Percentiles rank a stretch among this genome's conserved stretches.
phyloP scores from a whole-genome alignment of 2,888 invertebrate species.

The Eupithecia pulchellata region DNA sequence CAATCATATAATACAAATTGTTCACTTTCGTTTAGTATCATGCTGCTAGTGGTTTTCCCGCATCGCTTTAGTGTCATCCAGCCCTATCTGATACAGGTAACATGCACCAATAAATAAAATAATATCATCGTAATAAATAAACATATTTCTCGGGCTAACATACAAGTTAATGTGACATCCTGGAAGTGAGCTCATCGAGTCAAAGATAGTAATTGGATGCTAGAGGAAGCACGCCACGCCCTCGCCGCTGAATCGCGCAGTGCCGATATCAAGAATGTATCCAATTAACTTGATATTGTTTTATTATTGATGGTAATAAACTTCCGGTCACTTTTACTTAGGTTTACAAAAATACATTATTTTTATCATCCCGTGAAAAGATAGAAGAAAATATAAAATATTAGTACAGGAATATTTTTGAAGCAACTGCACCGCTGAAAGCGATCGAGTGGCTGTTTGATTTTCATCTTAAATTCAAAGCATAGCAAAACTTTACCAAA shows the following conservation, averaged over 20 bases:
- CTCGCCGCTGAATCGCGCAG: conserved; percentile 30
- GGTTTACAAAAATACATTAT: neutral
- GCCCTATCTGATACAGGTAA: neutral
- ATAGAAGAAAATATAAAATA: neutral
- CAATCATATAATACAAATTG: neutral
- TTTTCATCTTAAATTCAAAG: conserved; percentile 36
- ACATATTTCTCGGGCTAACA: neutral
- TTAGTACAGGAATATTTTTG: neutral
- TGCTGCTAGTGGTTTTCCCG: neutral
- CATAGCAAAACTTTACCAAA: conserved; percentile 37
- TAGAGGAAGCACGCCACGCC: conserved; percentile 47
- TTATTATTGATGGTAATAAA: neutral
- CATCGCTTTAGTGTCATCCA: neutral
- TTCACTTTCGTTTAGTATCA: neutral
- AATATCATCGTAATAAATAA: neutral
- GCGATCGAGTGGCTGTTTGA: conserved; percentile 31
- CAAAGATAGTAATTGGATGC: conserved; percentile 48
- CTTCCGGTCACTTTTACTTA: neutral
- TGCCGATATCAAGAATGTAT: conserved; percentile 9
- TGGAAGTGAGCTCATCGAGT: conserved; percentile 34
- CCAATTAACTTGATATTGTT: neutral
- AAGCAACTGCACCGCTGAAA: conserved; percentile 16
- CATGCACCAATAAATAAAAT: neutral
- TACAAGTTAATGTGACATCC: conserved; percentile 18
- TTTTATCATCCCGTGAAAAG: neutral